Percentiles rank a stretch among this genome's conserved stretches.
phyloP scores from a whole-genome alignment of 2,888 invertebrate genomes.

The Syrista parreyssii region DNA sequence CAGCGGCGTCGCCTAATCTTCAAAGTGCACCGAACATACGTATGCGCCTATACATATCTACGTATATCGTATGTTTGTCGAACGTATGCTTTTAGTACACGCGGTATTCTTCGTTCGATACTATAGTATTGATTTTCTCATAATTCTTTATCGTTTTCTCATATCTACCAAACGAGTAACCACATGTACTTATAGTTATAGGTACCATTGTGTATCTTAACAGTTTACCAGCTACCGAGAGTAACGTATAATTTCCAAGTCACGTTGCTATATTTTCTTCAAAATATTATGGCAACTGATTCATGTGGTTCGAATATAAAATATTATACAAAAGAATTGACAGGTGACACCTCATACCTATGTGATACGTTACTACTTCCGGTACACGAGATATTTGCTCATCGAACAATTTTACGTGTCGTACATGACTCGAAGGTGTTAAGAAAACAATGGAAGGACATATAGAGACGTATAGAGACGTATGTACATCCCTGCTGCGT shows the following conservation, averaged over 20 bases:
- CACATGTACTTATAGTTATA: neutral
- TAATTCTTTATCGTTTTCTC: neutral
- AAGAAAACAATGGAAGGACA: neutral
- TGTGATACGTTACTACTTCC: neutral
- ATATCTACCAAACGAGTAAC: neutral
- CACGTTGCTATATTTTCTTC: neutral
- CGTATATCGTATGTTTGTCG: neutral
- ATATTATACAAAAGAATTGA: neutral
- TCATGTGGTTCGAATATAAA: neutral
- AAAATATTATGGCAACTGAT: neutral
- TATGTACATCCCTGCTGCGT: neutral
- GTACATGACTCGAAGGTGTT: neutral
- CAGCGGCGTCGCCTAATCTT: neutral
- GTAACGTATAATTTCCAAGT: neutral
- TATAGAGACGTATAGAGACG: neutral
- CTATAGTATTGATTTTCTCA: slow-evolving; percentile 2
- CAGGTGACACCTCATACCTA: neutral
- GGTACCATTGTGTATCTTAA: neutral
- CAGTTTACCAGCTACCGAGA: neutral
- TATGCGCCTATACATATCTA: neutral
- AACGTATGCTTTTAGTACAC: neutral
- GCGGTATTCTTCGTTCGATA: neutral
- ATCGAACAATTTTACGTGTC: neutral
- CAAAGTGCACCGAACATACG: neutral
- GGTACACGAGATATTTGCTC: neutral